A percentile compares a stretch with the other conserved stretches of the same genome.
Evolutionary conservation across 2,113 vertebrate genomes (phyloP).

Genomic region (Syrmaticus mikado): DNA sequence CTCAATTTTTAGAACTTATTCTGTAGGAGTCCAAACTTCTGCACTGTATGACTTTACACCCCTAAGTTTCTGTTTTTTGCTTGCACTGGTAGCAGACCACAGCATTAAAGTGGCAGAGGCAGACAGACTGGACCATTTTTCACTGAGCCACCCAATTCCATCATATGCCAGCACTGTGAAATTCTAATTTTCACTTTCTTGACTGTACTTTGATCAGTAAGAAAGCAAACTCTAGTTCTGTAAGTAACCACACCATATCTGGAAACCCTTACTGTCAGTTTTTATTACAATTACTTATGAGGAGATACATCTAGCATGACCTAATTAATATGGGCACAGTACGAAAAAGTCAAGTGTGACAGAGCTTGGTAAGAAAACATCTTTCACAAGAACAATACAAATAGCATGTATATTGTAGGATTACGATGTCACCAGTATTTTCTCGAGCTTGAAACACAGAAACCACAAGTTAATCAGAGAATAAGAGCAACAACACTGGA

Average conservation of each 20-base stretch:
- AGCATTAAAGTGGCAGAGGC: neutral
- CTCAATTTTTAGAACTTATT: neutral
- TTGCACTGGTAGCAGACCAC: neutral
- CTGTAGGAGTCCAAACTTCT: neutral
- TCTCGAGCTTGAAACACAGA: neutral
- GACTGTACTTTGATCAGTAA: neutral
- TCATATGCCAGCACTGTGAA: neutral
- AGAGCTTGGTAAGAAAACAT: neutral
- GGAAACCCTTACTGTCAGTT: neutral
- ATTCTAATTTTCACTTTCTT: neutral
- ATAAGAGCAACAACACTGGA: neutral
- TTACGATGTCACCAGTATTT: neutral
- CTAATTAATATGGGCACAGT: neutral
- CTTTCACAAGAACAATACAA: neutral
- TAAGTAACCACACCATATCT: neutral
- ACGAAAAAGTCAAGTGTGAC: neutral
- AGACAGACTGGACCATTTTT: neutral
- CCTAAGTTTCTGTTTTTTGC: neutral
- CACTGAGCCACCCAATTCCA: neutral
- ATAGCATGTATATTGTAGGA: accelerated
- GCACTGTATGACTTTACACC: neutral
- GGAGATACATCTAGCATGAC: neutral
- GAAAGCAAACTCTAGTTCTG: neutral
- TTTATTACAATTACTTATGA: neutral
- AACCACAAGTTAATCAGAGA: neutral